Percentiles rank a stretch among this genome's conserved stretches.
Evolutionary conservation across 2,888 invertebrate genomes (phyloP).

Genomic region (Mellilla xanthometata): DNA sequence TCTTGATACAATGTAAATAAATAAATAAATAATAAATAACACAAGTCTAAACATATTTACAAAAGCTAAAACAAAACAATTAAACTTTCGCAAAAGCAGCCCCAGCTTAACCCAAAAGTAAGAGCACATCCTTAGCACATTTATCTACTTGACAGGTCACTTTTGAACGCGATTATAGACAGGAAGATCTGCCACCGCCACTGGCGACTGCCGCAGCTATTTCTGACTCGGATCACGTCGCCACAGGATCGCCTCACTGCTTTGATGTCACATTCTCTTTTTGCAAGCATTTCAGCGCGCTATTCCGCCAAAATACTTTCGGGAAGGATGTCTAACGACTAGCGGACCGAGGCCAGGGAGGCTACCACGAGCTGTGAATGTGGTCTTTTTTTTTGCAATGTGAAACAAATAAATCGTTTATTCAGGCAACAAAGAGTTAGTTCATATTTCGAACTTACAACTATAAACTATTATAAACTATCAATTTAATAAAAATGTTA

Average conservation of each 20-base stretch:
- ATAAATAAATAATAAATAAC: too few species aligned
- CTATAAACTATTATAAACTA: too few species aligned
- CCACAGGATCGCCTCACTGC: slow-evolving; percentile 67
- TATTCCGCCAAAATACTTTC: slow-evolving; percentile 71
- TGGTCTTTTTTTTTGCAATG: too few species aligned
- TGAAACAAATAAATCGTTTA: too few species aligned
- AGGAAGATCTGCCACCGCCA: slow-evolving; percentile 23
- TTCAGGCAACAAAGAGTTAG: too few species aligned
- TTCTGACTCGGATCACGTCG: slow-evolving; percentile 77
- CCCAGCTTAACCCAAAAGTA: slow-evolving; percentile 3
- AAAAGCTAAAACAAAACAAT: background rate
- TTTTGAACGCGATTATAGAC: slow-evolving; percentile 22
- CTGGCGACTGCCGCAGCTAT: slow-evolving; percentile 50
- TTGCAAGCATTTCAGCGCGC: slow-evolving; percentile 74
- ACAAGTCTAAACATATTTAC: too few species aligned
- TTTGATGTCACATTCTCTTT: slow-evolving; percentile 80
- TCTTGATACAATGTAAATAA: too few species aligned
- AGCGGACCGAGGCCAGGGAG: slow-evolving; percentile 19
- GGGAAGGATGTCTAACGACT: slow-evolving; percentile 62
- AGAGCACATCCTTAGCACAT: slow-evolving; percentile 15
- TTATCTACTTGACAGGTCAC: slow-evolving; percentile 22
- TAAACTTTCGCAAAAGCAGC: slow-evolving; percentile 1
- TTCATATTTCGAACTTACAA: too few species aligned
- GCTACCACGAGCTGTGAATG: too few species aligned
- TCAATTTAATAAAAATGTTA: too few species aligned